phyloP scores from a whole-genome alignment of 1,140 invertebrate species.

The Piezodorus guildinii region DNA sequence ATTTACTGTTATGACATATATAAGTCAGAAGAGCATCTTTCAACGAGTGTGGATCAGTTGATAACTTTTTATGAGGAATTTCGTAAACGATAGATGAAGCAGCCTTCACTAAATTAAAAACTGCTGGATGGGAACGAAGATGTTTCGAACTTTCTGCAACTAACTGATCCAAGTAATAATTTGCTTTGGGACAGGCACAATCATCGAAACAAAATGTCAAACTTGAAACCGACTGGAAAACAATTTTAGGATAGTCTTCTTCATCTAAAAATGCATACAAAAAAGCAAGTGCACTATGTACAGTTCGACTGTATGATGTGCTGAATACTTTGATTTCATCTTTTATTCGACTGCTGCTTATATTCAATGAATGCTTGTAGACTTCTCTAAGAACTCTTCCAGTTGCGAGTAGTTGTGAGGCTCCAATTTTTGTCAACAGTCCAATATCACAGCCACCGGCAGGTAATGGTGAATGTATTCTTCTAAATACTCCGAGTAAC shows the following conservation, averaged over 20 bases:
- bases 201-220: conserved; percentile 75
- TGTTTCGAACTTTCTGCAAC: conserved; percentile 38
- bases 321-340: conserved; percentile 62
- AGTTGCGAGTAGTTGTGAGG: conserved; percentile 62
- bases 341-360: conserved; percentile 37
- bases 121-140: conserved; percentile 52
- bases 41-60: conserved; percentile 52
- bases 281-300: conserved; percentile 74
- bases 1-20: conserved; percentile 63
- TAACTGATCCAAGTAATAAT: conserved; percentile 44
- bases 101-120: conserved; percentile 50
- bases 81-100: conserved; percentile 46
- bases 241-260: conserved; percentile 38
- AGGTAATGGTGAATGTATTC: conserved; percentile 40
- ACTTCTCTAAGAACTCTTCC: conserved; percentile 56
- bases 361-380: conserved; percentile 48
- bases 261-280: conserved; percentile 60
- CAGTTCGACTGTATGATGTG: conserved; percentile 74
- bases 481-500: conserved; percentile 58
- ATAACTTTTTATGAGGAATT: conserved; percentile 45
- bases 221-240: conserved; percentile 58
- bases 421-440: conserved; percentile 49
- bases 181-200: conserved; percentile 64
- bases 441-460: conserved; percentile 36
- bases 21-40: conserved; percentile 70